Conservation (phyloP, 2,113 vertebrate genomes). For the Solea solea region DNA sequence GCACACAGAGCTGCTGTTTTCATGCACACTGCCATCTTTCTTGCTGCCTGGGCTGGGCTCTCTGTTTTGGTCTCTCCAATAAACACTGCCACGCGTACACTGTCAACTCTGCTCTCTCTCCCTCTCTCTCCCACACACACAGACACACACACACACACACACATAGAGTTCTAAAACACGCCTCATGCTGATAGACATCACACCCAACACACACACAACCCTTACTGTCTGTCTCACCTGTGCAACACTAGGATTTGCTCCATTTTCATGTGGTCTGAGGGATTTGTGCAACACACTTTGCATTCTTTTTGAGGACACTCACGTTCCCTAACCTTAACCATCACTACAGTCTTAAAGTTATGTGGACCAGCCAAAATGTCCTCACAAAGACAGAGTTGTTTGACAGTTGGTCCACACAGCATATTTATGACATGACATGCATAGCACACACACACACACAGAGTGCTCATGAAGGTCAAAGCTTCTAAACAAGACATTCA, state of each 20-base stretch:
- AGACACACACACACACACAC: conserved; percentile 23
- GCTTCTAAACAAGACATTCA: no score
- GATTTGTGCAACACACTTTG: background rate
- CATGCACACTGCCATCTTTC: conserved; percentile 81
- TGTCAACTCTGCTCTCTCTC: conserved; percentile 75
- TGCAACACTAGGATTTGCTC: background rate
- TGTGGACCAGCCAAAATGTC: no score
- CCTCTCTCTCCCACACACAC: background rate
- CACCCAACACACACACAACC: background rate
- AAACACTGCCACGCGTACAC: conserved; percentile 97
- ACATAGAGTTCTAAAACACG: background rate
- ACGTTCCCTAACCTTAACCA: no score
- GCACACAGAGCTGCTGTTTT: conserved; percentile 59
- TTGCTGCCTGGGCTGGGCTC: conserved; percentile 83
- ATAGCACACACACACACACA: background rate
- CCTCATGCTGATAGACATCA: background rate
- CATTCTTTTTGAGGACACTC: no score
- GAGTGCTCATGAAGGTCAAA: background rate
- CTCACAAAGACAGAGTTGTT: no score
- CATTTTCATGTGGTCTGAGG: background rate
- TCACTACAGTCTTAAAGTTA: no score
- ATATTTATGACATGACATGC: no score
- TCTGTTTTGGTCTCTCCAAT: conserved; percentile 86
- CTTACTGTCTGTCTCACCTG: background rate
- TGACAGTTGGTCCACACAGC: no score